Conservation (phyloP, 2,888 invertebrate species). For the Dasysyrphus albostriatus region DNA sequence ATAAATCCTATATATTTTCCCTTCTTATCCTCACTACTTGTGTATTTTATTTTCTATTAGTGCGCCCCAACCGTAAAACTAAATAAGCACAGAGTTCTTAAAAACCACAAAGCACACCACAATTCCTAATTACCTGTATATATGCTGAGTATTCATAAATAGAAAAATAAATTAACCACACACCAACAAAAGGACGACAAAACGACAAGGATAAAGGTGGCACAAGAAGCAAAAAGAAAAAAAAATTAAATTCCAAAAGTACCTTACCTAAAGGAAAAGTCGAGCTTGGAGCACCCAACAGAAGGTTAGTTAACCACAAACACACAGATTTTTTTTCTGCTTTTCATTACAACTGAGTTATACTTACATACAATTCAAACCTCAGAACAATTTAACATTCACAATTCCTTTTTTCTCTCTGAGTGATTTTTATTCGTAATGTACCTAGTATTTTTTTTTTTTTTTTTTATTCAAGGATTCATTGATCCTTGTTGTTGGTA, state of each 20-base stretch:
- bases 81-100: conserved; percentile 36
- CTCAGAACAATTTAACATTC: conserved; percentile 15
- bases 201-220: background rate
- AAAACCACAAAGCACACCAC: conserved; percentile 17
- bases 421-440: background rate
- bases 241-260: background rate
- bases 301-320: conserved; percentile 22
- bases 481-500: background rate
- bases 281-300: conserved; percentile 14
- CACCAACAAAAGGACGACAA: conserved; percentile 13
- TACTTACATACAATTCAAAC: background rate
- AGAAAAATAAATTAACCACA: conserved; percentile 32
- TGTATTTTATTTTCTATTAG: conserved; percentile 33
- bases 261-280: background rate
- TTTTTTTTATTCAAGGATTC: conserved; percentile 11
- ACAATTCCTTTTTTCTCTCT: background rate
- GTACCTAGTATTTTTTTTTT: conserved; percentile 6
- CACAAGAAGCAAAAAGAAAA: background rate
- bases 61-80: conserved; percentile 50
- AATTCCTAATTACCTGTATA: conserved; percentile 40
- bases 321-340: background rate
- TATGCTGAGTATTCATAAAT: conserved; percentile 5
- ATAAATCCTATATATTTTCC: background rate
- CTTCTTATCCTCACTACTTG: background rate
- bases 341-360: background rate